Evolutionary conservation across 1,140 invertebrate genomes (phyloP), one percentile per base, ranked within the genome.

Genomic region (Platyura marginata): DNA sequence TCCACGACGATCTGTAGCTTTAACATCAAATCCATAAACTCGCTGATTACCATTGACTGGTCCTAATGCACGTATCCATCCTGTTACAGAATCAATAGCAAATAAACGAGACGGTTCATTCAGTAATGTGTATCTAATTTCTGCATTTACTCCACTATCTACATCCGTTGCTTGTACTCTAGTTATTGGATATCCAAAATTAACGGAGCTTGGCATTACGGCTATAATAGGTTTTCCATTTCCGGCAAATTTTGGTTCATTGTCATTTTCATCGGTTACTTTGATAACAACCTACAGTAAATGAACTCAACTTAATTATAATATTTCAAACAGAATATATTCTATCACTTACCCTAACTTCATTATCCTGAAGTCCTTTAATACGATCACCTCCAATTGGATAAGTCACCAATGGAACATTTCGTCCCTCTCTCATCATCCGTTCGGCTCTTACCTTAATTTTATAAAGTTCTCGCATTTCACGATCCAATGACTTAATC

Each of bases 1-100:
- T 0, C 85, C 85, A 36, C 65, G 53, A 44, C 73, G 70, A 54
- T 90, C 85, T 0, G 81, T 86, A 3, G 84, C 85, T 61, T 84
- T 84, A n/a, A 89, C 82, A 62, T 88, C 83, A 52, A 88, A 87
- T 3, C 80, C 80, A 51, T 80, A 87, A 29, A 87, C 76, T 45
- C 72, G 66, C 3, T 81, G 80, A 13, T 74, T 74, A 40, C 82
- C 77, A 25, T 70, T 62, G 45, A 80, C 74, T 23, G 74, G 71
- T 4, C 70, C 68, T 16, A 82, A 68, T 0, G 79, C 71, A n/a
- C 79, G 66, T 15, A 89, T 75, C 49, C 78, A 72, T 5, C 83
- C 84, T 18, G 69, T 76, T 0, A 74, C 53, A 3, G 81, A 69
- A 57, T 87, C 81, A 44, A 87, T 77, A 44, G 75, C 71, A 52